Base-by-base conservation (phyloP, 2,113 vertebrate species). In the Suricata suricatta region DNA sequence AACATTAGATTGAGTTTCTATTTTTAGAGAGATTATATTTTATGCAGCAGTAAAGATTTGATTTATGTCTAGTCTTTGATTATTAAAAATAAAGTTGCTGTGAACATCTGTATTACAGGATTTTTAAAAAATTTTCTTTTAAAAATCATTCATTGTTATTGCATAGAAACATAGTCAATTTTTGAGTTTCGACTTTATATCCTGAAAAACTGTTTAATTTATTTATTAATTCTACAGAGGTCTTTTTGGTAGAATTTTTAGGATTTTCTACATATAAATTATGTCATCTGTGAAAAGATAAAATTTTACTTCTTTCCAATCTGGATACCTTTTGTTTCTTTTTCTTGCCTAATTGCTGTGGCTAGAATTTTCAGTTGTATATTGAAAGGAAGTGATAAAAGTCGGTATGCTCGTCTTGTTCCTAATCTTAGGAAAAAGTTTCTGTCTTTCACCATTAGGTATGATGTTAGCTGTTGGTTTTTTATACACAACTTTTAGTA, bases 21-120 rank as follows among this genome's bases (percentile, higher is more conserved):
- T n/a, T 93, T 96, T 72, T 50, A 83, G 68, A 83, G 84, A 84
- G 41, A 86, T 88, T 83, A 41, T 44, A 81, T 91, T 85, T 86
- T 71, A 38, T 44, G 4, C 7, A 41, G 8, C 7, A 90, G 31
- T 76, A 15, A 27, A 23, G 14, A 83, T 52, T 72, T 89, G 16
- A 14, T 13, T 69, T 85, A 9, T 85, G 54, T 93, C 19, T 86
- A 77, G 23, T 44, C 50, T 94, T 83, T 33, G 19, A 41, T 44
- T 64, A n/a, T 82, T 90, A 90, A 29, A 95, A 57, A 93, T 90
- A 77, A 84, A 86, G 31, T 15, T 72, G 13, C 10, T 54, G 69
- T 54, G 25, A 74, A 81, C 17, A 89, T 68, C 92, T 27, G 52
- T 25, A 52, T 35, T 35, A 81, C 0, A 54, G 44, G 12, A n/a